Evolutionary conservation across 2,888 invertebrate genomes (phyloP).

Genomic region (Cheilosia soror): DNA sequence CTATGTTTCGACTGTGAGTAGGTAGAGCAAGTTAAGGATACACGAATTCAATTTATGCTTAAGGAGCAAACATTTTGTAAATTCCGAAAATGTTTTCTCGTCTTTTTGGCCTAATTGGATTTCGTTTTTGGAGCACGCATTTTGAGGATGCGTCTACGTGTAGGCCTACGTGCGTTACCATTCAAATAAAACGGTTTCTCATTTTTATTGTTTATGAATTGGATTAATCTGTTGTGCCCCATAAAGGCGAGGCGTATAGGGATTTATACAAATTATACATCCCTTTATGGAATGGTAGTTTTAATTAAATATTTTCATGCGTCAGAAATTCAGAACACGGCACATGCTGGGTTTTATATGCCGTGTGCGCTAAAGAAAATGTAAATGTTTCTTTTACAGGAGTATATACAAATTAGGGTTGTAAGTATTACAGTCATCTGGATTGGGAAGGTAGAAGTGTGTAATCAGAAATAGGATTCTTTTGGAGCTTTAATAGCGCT

Average conservation of each 20-base stretch:
- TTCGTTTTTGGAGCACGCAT: conserved; percentile 50
- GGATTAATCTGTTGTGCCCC: conserved; percentile 33
- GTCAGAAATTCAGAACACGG: not conserved
- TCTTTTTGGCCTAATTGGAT: conserved; percentile 65
- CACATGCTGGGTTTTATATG: too few relatives aligned
- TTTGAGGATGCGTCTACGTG: conserved; percentile 49
- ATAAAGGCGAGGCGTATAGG: not conserved
- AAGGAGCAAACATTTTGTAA: conserved; percentile 49
- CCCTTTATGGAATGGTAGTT: conserved; percentile 1
- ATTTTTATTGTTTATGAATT: conserved; percentile 44
- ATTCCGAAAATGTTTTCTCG: conserved; percentile 62
- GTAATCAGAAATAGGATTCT: too few relatives aligned
- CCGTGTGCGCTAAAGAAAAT: too few relatives aligned
- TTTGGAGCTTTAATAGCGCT: too few relatives aligned
- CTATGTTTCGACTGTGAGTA: conserved; percentile 23
- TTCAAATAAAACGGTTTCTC: conserved; percentile 8
- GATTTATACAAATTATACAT: not conserved
- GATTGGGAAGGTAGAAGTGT: too few relatives aligned
- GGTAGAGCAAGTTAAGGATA: conserved; percentile 17
- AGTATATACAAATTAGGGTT: too few relatives aligned
- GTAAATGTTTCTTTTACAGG: too few relatives aligned
- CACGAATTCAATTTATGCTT: conserved; percentile 64
- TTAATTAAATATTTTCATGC: conserved; percentile 8
- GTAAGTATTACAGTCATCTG: too few relatives aligned
- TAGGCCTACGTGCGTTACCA: conserved; percentile 36